Evolutionary conservation across 2,797 vertebrate species (phyloP), one percentile per base, ranked within the genome.

Genomic region (Chelon labrosus): DNA sequence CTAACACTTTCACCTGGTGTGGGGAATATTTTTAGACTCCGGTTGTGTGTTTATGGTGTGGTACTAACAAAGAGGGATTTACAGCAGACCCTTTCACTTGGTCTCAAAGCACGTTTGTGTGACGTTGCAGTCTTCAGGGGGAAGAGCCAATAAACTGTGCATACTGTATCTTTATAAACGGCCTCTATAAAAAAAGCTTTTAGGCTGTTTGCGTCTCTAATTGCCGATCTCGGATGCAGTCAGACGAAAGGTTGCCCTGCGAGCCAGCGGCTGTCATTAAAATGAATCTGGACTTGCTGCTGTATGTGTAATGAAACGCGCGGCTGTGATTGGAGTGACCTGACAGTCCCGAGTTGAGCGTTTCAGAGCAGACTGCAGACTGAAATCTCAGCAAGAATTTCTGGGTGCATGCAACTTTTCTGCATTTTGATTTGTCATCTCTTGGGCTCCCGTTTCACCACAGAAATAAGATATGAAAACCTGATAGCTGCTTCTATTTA

Each of bases 101-200:
- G 71, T 77, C 60, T 88, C 70, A 88, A 90, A 85, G 88, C 84
- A 65, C 66, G 75, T 80, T 84, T 80, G 83, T 89, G 83, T 90
- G 86, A 80, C 71, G 65, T 64, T 75, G 85, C 71, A 46, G 69
- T 54, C 53, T 50, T 60, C 22, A 20, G 63, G 60, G 66, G 70
- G 55, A 59, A 35, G 59, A 20, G 56, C 52, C 53, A 51, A 65
- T 73, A 61, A 73, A 71, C 59, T 14, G n/a, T 64, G 47, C 22
- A 47, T 46, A 74, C 67, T 85, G 76, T 76, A 62, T 10, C 64
- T 58, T 25, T 83, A 46, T 75, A 67, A 82, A 57, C 7, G 9
- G 47, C 56, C 20, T 61, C 53, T 50, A 35, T 77, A 72, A 66
- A 79, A 44, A 72, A 70, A 50, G 20, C 70, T 81, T 83, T 81